Evolutionary conservation across 2,888 invertebrate genomes (phyloP), one percentile per base, ranked within the genome.

Genomic region (Cheiracanthium punctorium): DNA sequence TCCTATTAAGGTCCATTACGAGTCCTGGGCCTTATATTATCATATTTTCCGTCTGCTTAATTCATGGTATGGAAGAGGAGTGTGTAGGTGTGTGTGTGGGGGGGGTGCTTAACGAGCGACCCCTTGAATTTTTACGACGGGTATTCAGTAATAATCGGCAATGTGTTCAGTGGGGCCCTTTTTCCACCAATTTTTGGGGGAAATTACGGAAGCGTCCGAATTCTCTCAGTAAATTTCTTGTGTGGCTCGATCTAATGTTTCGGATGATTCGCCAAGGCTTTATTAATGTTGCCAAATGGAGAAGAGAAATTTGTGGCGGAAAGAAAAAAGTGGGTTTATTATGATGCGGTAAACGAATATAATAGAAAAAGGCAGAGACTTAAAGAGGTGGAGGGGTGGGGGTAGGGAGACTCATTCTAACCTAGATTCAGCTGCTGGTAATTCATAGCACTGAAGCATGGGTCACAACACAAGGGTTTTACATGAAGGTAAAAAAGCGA

Each of bases 1-100:
- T 77, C 82, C 82, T 76, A 82, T 82, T 82, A 82, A 74, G 72
- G 76, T 65, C 82, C 82, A 82, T 82, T 82, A 82, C 65, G 65
- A 52, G 32, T 33, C 74, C 33, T 69, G 74, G 33, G 52, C 64
- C 76, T 41, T 28, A 82, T 82, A 82, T 82, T 82, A 77, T 67
- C 67, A 67, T 76, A 82, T 82, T 82, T 82, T 82, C 76, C 82
- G 76, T 76, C 65, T 76, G 76, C 82, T 82, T 82, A 82, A 82
- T 82, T 82, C 69, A 82, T 72, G 76, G 20, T n/a, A 48, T 14
- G 76, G 29, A 67, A 69, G 0, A 43, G 70, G 58, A 37, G 52
- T n/a, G n/a, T n/a, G n/a, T n/a, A n/a, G n/a, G n/a, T n/a, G n/a
- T n/a, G n/a, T n/a, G n/a, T n/a, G n/a, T n/a, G 24, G 41, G 64